Conservation (phyloP, 2,797 vertebrate species). For the Bufotes viridis region DNA sequence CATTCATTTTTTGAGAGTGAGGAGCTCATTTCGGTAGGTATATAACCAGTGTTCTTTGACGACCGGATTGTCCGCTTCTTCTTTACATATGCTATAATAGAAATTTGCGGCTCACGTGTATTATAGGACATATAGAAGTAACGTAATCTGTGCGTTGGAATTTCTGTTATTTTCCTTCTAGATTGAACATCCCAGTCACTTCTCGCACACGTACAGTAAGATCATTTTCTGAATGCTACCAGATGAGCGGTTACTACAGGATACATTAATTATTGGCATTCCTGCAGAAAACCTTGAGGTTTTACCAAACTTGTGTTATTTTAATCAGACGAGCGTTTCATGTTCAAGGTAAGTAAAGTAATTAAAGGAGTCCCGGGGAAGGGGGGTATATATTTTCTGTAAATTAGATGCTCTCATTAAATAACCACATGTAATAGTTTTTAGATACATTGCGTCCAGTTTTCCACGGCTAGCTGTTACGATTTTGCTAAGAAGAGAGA, state of each 20-base stretch:
- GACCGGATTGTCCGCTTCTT: neutral
- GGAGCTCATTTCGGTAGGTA: neutral
- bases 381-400: neutral
- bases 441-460: neutral
- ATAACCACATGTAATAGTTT: neutral
- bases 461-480: neutral
- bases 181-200: neutral
- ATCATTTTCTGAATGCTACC: slow-evolving; percentile 34
- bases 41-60: neutral
- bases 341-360: neutral
- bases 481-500: neutral
- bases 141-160: neutral
- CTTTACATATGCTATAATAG: neutral
- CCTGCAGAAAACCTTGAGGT: neutral
- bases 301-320: neutral
- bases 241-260: slow-evolving; percentile 10
- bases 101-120: neutral
- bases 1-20: no score
- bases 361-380: neutral
- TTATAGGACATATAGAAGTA: neutral
- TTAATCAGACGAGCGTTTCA: neutral
- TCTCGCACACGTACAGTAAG: neutral
- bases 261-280: slow-evolving; percentile 20
- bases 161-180: neutral
- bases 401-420: neutral